These are phyloP conservation scores for Heliconius hewitsoni DNA, from an alignment of 1,140 invertebrate species.

Conservation along the genomic window DNA sequence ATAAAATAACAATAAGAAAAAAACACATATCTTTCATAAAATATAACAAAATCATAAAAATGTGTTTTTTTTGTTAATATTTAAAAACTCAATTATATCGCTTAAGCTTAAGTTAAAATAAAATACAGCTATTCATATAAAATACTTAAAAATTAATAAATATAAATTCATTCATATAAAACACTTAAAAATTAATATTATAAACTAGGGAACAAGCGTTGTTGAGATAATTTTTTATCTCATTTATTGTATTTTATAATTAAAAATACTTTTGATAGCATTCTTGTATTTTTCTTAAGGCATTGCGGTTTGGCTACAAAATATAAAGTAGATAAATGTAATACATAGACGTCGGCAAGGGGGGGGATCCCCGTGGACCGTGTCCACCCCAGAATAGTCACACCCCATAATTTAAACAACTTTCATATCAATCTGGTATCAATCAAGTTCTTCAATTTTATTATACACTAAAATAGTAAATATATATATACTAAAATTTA, in stretches of 20 bases:
- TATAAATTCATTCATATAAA: background rate
- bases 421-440: no score
- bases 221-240: no score
- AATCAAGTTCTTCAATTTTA: background rate
- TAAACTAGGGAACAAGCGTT: no score
- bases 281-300: background rate
- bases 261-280: background rate
- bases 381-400: no score
- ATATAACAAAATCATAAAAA: background rate
- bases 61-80: no score
- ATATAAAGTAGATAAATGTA: background rate
- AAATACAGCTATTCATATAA: background rate
- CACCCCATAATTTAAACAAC: no score
- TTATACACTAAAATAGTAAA: background rate
- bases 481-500: background rate
- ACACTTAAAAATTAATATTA: background rate
- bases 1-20: constrained; percentile 1
- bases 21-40: background rate
- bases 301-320: background rate
- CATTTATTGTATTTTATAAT: no score
- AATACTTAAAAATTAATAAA: background rate
- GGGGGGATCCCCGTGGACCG: no score
- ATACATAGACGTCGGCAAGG: no score
- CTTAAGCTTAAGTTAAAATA: background rate
- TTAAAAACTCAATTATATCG: no score